phyloP scores from a whole-genome alignment of 2,888 invertebrate genomes.

The Pollenia amentaria region DNA sequence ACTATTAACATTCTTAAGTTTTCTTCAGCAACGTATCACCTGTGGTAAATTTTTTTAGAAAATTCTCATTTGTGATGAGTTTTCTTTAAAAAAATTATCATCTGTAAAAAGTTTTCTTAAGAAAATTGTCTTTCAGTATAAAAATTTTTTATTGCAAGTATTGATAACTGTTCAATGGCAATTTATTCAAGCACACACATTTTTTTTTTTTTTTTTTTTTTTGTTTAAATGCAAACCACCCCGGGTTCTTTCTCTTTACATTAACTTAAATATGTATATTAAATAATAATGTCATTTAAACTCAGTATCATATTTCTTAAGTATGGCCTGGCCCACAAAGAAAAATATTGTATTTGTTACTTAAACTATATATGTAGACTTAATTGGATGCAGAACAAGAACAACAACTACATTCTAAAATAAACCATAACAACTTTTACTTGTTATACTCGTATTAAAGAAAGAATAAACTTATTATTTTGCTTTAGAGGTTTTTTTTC shows the following conservation, averaged over 20 bases:
- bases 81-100: too few species aligned
- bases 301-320: conserved; percentile 55
- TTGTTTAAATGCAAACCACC: background rate
- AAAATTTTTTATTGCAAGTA: background rate
- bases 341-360: conserved; percentile 1
- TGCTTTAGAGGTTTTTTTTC: background rate
- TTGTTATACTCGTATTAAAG: conserved; percentile 36
- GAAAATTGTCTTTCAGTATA: too few species aligned
- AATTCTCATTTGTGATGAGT: too few species aligned
- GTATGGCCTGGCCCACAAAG: conserved; percentile 45
- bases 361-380: conserved; percentile 20
- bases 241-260: background rate
- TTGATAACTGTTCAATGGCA: background rate
- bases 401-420: conserved; percentile 12
- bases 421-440: conserved; percentile 54
- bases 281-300: conserved; percentile 19
- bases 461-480: conserved; percentile 27
- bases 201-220: too few species aligned
- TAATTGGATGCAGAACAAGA: conserved; percentile 23
- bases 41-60: too few species aligned
- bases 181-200: background rate
- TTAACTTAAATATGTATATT: background rate
- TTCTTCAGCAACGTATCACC: too few species aligned
- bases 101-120: too few species aligned
- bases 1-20: too few species aligned